Evolutionary conservation across 1,140 invertebrate species (phyloP).

Genomic region (Orchestia grillus): DNA sequence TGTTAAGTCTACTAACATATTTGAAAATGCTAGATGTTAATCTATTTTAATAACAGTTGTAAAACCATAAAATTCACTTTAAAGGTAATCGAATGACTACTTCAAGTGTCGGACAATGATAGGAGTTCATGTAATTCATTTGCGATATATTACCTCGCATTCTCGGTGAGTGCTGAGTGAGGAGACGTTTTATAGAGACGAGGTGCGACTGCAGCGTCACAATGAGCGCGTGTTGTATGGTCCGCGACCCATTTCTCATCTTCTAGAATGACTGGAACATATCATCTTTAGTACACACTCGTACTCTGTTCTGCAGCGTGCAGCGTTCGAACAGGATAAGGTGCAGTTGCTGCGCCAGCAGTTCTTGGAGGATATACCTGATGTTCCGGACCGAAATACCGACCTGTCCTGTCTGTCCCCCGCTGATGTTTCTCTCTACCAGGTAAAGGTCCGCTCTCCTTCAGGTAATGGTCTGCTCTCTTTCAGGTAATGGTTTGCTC

Average conservation of each 20-base stretch:
- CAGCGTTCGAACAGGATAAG: slow-evolving; percentile 37
- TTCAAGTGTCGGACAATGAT: no score
- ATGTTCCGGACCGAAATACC: neutral
- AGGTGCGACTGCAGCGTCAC: neutral
- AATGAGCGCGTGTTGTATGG: neutral
- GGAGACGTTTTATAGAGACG: neutral
- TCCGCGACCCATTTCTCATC: neutral
- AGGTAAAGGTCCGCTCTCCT: neutral
- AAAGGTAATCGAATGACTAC: no score
- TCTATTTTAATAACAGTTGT: no score
- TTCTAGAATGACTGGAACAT: no score
- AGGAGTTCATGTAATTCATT: no score
- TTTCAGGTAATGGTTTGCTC: neutral
- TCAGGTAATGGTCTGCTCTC: neutral
- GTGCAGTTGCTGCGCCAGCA: slow-evolving; percentile 5
- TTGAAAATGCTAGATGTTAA: no score
- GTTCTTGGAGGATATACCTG: neutral
- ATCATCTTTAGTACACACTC: neutral
- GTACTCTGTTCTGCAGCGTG: neutral
- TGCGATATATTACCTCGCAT: neutral
- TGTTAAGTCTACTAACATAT: no score
- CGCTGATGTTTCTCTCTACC: neutral
- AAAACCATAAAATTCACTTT: no score
- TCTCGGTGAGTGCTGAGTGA: neutral
- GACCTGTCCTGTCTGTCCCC: neutral